Evolutionary conservation across 2,113 vertebrate species (phyloP), one percentile per base, ranked within the genome.

Genomic region (Hoplias malabaricus): DNA sequence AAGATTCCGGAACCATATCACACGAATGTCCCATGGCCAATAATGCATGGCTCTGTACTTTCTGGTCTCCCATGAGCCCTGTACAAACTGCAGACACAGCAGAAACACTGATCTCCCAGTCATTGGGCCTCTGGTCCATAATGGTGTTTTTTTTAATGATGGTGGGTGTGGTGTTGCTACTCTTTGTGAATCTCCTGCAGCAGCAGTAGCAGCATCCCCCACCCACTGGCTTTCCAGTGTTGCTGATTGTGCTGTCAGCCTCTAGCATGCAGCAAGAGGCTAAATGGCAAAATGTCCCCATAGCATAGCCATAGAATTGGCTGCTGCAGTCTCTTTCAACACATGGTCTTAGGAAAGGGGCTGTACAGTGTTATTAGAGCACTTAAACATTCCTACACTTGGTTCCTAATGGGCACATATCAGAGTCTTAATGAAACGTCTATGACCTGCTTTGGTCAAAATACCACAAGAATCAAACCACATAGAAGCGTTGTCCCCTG

Each of bases 81-180:
- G 36, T 36, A 71, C 80, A 91, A 91, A 87, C 83, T 92, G 90
- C 88, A 29, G 84, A 87, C 83, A 82, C 83, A 87, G 92, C 92
- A 91, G 75, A 90, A 88, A 14, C 80, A 82, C 80, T 19, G 75
- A 83, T 89, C 89, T 90, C 89, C 89, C 80, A 73, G 87, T 92
- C 87, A 79, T 43, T 73, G 68, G 79, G 62, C 79, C 50, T 62
- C 57, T 46, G 68, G 42, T 48, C 40, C 42, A 25, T 54, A 74
- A 69, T 69, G 75, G 69, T 79, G 53, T 61, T n/a, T 48, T 80
- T n/a, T 80, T 74, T 91, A 91, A 92, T 91, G 89, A 90, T 89
- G 87, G 87, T 90, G 86, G 87, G 85, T 86, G 78, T 83, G 80
- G 82, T 87, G 83, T 87, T 91, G 87, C 89, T 89, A 83, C 34